phyloP scores from a whole-genome alignment of 1,140 invertebrate species.

The Antheraea mylitta region DNA sequence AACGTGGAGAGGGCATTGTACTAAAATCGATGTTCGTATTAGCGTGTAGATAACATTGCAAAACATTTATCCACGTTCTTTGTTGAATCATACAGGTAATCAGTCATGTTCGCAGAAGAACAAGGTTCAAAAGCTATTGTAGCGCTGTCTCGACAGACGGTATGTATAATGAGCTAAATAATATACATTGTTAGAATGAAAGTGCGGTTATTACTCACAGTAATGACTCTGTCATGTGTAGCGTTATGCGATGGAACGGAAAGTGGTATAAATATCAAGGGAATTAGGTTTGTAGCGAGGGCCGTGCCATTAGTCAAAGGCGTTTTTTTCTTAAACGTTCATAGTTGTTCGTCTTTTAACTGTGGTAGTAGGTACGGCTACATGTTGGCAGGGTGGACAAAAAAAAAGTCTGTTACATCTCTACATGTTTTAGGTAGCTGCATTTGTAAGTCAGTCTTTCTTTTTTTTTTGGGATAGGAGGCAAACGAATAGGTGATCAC shows the following conservation, averaged over 20 bases:
- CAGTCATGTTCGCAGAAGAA: slow-evolving; percentile 65
- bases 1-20: background rate
- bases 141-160: slow-evolving; percentile 34
- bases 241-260: background rate
- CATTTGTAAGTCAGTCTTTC: no score
- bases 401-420: no score
- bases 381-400: no score
- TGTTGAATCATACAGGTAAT: slow-evolving; percentile 59
- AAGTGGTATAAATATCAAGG: background rate
- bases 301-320: background rate
- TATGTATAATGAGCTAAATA: slow-evolving; percentile 33
- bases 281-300: background rate
- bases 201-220: slow-evolving; percentile 35
- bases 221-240: slow-evolving; percentile 26
- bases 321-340: background rate
- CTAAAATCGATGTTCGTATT: background rate
- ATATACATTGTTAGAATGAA: slow-evolving; percentile 31
- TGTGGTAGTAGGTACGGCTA: no score
- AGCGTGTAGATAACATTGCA: slow-evolving; percentile 22
- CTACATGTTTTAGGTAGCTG: no score
- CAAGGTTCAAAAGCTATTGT: slow-evolving; percentile 54
- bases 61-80: slow-evolving; percentile 54
- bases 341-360: background rate
- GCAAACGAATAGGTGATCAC: no score
- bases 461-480: no score